Evolutionary conservation across 2,113 vertebrate species (phyloP), one percentile per base, ranked within the genome.

Genomic region (Cynoglossus semilaevis): DNA sequence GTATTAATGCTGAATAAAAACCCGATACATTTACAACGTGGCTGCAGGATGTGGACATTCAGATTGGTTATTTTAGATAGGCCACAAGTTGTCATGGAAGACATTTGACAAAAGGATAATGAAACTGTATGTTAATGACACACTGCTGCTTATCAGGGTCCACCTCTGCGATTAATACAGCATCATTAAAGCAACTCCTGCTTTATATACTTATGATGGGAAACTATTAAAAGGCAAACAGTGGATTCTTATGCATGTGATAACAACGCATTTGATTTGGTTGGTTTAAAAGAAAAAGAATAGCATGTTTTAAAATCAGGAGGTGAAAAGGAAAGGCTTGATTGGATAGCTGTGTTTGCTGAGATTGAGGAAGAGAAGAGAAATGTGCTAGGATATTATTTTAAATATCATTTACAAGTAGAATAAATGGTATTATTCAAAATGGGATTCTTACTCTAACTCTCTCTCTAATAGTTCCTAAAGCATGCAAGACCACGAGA

Each of bases 1-100:
- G 72, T 77, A 71, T 84, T 83, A 82, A 78, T 79, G 77, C 77
- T 81, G 75, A 87, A 83, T 84, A 76, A 81, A 83, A 85, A 70
- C 67, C 63, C 54, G 72, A 77, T 80, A 58, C 64, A 53, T 81
- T 81, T 81, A 85, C 51, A 3, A 49, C 59, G 74, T 70, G 71
- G 67, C 73, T 65, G 67, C 53, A 59, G 67, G 73, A 70, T 61
- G 66, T 51, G 68, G 74, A 72, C 47, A 13, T 72, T 55, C 63
- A 57, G 70, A 76, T 37, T 51, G 22, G 9, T 51, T 36, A 15
- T 51, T 51, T 72, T 58, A 60, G 70, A 63, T 69, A 80, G 75
- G 76, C 77, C 50, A 48, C 62, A 40, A 77, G 73, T 57, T 66
- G 58, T 70, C 60, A 75, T 8, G 22, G 40, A 69, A 73, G 48